Base-by-base conservation (phyloP, 1,140 invertebrate genomes). In the Micrasema minimum region DNA sequence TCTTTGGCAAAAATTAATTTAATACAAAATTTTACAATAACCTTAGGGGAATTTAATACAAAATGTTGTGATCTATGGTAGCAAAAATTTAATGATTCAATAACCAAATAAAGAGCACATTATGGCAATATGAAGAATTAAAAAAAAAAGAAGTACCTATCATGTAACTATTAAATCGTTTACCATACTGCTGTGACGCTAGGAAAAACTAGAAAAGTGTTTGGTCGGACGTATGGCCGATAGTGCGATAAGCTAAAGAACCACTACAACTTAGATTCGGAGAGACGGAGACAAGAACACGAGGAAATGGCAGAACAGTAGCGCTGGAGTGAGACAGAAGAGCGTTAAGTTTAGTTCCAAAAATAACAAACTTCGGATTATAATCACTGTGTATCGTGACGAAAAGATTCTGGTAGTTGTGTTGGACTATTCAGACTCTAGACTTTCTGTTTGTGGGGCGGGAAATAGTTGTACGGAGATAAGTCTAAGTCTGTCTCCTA, bases 331-430 rank as follows among this genome's bases (percentile, higher is more conserved):
- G 59, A 23, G 59, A 45, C n/a, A 41, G 59, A 46, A 22, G 43
- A 14, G 59, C 12, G 41, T 45, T 41, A 55, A 55, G 65, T 67
- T 67, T 67, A 38, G 65, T 67, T 67, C 65, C 65, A 67, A 67
- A 67, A 67, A 67, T 67, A 67, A 55, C 65, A 67, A 67, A 55
- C 48, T 55, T 37, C 11, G 65, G 65, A 67, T 55, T 67, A 67
- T 67, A 55, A 67, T 67, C 65, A 20, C 64, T 48, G 48, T 48
- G 65, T 53, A 66, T 35, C 50, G 65, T 55, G 65, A 67, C 48
- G 65, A 67, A 67, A 67, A 67, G 35, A 43, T 53, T 64, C 59
- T 22, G 18, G 22, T 35, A 14, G 65, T 66, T 16, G 38, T 67
- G 5, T 48, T 55, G 51, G 38, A 14, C 14, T 14, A 22, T 23